phyloP scores from a whole-genome alignment of 2,888 invertebrate species.

The Alloscopus bannaensis region DNA sequence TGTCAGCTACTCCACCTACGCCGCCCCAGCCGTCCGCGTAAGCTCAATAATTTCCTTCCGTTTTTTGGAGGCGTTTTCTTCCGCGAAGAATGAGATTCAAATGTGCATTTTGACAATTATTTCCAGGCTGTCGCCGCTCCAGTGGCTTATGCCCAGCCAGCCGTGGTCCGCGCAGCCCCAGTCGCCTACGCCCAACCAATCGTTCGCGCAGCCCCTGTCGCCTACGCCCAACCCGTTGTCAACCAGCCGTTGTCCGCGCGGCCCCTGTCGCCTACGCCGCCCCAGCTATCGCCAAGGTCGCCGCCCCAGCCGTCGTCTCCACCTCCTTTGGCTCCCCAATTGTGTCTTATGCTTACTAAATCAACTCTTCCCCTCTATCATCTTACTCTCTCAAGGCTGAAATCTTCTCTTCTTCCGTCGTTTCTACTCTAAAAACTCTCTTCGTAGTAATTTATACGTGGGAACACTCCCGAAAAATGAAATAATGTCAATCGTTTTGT shows the following conservation, averaged over 20 bases:
- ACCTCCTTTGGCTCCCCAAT: slow-evolving; percentile 53
- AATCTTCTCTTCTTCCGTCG: slow-evolving; percentile 25
- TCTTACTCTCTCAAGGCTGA: slow-evolving; percentile 40
- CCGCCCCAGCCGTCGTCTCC: slow-evolving; percentile 50
- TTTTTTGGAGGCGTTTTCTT: too few species aligned
- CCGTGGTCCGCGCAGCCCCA: slow-evolving; percentile 2
- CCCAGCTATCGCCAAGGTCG: slow-evolving; percentile 16
- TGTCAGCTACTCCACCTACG: slow-evolving; percentile 33
- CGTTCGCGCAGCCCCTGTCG: slow-evolving; percentile 11
- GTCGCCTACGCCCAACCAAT: slow-evolving; percentile 22
- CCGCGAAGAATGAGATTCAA: too few species aligned
- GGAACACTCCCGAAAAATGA: too few species aligned
- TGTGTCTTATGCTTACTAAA: slow-evolving; percentile 59
- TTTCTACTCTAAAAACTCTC: slow-evolving; percentile 21
- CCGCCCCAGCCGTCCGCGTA: slow-evolving; percentile 18
- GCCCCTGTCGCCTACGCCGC: slow-evolving; percentile 22
- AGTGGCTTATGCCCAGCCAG: slow-evolving; percentile 29
- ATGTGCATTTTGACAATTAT: too few species aligned
- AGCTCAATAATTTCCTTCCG: slow-evolving; percentile 34
- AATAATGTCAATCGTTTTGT: too few species aligned
- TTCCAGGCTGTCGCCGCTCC: slow-evolving; percentile 32
- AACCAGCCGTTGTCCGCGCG: slow-evolving; percentile 2
- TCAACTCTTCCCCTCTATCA: neutral
- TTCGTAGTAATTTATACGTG: slow-evolving; percentile 22
- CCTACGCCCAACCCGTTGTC: slow-evolving; percentile 17